Base-by-base conservation (phyloP, 1,140 invertebrate genomes). In the Rhagoletis zephyria region DNA sequence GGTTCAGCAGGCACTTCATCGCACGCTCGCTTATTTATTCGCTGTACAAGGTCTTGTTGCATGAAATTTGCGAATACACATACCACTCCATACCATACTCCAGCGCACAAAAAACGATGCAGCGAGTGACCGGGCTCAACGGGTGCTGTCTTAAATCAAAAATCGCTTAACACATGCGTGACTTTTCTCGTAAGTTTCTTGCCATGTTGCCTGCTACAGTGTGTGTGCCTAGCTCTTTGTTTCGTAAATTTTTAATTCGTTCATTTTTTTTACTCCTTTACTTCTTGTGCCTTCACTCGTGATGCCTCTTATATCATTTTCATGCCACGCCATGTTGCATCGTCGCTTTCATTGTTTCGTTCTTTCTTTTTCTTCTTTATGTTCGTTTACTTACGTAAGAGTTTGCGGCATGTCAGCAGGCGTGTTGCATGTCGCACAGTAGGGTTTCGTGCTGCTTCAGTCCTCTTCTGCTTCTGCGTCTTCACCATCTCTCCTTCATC, bases 81-180 rank as follows among this genome's bases (percentile, higher is more conserved):
- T 81, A 81, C 48, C 74, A 81, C 48, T 81, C 48, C 9, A 56
- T 7, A 9, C 30, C 42, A 77, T 48, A 4, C n/a, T 51, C 70
- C 45, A 51, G 12, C n/a, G 4, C 42, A 77, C 64, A 67, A 16
- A 12, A 77, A 56, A 81, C n/a, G 45, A 81, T 81, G 74, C 19
- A n/a, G 74, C 14, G 48, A 77, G 70, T 77, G 30, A 30, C 30
- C 30, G 30, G 30, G 70, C 70, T 48, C 70, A 77, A 67, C 65
- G 70, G 70, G 42, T 19, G 48, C n/a, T 81, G 61, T 14, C 61
- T 81, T 81, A 81, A 81, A 81, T 56, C 45, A 74, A 74, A 74
- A 74, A 74, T 74, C 45, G 70, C 70, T 74, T 74, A 81, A 81
- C 74, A 81, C 74, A 81, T 81, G 74, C 74, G 74, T 81, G 74